phyloP scores from a whole-genome alignment of 2,888 invertebrate species.

The Agrilus cyanescens region DNA sequence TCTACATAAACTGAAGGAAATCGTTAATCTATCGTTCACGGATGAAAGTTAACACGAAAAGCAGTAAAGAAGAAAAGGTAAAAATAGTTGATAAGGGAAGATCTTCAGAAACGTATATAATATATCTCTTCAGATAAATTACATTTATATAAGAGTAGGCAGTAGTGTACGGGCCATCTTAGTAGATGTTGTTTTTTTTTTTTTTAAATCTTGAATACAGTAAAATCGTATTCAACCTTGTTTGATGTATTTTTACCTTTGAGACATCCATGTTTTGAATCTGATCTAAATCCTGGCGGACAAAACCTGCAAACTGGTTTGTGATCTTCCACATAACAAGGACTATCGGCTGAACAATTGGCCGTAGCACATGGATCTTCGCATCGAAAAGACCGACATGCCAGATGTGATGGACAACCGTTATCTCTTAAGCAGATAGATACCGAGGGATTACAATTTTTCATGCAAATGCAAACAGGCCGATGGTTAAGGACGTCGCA shows the following conservation, averaged over 20 bases:
- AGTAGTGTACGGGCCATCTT: conserved; percentile 3
- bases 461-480: conserved; percentile 74
- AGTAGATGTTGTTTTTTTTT: too few species aligned
- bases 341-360: conserved; percentile 73
- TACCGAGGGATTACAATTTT: conserved; percentile 74
- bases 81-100: too few species aligned
- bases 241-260: conserved; percentile 61
- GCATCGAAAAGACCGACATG: conserved; percentile 81
- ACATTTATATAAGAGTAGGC: conserved; percentile 1
- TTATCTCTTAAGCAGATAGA: conserved; percentile 83
- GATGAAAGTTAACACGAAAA: too few species aligned
- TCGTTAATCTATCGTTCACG: too few species aligned
- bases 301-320: conserved; percentile 93
- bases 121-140: too few species aligned
- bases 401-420: conserved; percentile 74
- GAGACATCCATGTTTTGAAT: conserved; percentile 87
- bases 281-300: conserved; percentile 84
- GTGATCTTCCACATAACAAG: conserved; percentile 90
- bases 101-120: too few species aligned
- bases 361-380: conserved; percentile 80
- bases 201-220: too few species aligned
- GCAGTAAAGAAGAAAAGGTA: too few species aligned
- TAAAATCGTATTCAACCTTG: too few species aligned
- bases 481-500: conserved; percentile 83
- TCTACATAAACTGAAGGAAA: too few species aligned